Evolutionary conservation across 2,113 vertebrate genomes (phyloP), one percentile per base, ranked within the genome.

Genomic region (Sisor rabdophorus): DNA sequence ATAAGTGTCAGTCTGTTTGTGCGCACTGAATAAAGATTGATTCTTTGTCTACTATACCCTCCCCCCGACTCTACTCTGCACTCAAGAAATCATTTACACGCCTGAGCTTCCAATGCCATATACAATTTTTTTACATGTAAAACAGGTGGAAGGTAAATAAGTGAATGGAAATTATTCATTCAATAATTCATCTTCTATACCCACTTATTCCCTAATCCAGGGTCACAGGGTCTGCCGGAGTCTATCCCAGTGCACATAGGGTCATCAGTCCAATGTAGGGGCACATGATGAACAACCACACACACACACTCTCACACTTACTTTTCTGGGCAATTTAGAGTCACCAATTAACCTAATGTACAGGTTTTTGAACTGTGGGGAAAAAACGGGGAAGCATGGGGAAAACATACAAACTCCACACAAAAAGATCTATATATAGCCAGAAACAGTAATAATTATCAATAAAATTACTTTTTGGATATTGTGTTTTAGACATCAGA

Each of bases 61-160:
- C 22, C 13, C 13, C 47, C 47, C 10, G 68, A 71, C 52, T 71
- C 52, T 71, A 54, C 50, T 71, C 28, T 71, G 11, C 30, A n/a
- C 50, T 71, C 20, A n/a, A 71, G 68, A 52, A 71, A 55, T 55
- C 13, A 71, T 71, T 71, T 55, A 71, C 52, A 71, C 32, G 28
- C 15, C 28, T 36, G 8, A 5, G 50, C 28, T 54, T 28, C 19
- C 8, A 36, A 54, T 26, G 8, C 12, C 50, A 32, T 13, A 52
- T 22, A 36, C 30, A 8, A 20, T 71, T 71, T 71, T 32, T 5
- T 28, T n/a, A 54, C 68, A 54, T 17, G 24, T 30, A 52, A n/a
- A 36, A 47, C 7, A 17, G 16, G 40, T 9, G 5, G 12, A n/a
- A n/a, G 40, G 47, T 69, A 20, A 47, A 24, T 19, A 28, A 52